A percentile compares a stretch with the other conserved stretches of the same genome.
Evolutionary conservation across 2,888 invertebrate species (phyloP).

Genomic region (Idaea straminata): DNA sequence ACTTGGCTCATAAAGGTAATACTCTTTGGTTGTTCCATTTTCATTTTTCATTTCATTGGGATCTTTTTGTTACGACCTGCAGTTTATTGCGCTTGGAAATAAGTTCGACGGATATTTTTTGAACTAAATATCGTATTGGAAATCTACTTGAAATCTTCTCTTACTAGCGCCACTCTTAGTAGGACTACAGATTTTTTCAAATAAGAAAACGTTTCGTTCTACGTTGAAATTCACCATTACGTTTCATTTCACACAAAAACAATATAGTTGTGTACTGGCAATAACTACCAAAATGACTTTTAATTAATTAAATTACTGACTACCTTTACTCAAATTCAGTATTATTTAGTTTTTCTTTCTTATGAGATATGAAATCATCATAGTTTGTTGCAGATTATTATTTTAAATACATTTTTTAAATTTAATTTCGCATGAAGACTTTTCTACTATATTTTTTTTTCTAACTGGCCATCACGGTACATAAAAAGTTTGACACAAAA

Average conservation of each 20-base stretch:
- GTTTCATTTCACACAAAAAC: background rate
- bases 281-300: background rate
- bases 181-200: background rate
- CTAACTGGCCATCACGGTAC: constrained; percentile 60
- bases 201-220: background rate
- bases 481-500: constrained; percentile 69
- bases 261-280: background rate
- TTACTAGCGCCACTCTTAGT: background rate
- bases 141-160: background rate
- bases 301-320: background rate
- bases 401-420: background rate
- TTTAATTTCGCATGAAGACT: background rate
- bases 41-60: too few species aligned
- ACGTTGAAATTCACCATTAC: background rate
- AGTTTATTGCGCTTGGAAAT: background rate
- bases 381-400: background rate
- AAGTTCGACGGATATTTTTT: background rate
- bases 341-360: background rate
- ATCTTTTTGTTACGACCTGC: too few species aligned
- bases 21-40: too few species aligned
- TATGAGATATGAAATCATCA: background rate
- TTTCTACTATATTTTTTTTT: constrained; percentile 38
- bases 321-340: background rate
- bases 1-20: too few species aligned
- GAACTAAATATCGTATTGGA: background rate